Conservation (phyloP, 2,797 vertebrate genomes). For the Diceros bicornis region DNA sequence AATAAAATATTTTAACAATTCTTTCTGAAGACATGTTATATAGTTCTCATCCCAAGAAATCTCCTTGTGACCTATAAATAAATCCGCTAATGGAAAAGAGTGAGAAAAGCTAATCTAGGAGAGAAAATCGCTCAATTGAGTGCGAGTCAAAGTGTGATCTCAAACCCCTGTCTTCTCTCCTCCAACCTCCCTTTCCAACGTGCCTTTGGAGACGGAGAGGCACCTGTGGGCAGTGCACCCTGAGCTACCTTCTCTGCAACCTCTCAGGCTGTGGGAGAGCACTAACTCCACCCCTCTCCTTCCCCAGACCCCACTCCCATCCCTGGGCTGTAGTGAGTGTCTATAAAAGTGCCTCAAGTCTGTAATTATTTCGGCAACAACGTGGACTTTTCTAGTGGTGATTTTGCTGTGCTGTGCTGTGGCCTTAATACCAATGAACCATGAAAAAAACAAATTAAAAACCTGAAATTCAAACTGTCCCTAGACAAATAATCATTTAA, state of each 20-base stretch:
- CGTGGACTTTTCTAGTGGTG: neutral
- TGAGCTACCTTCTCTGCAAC: neutral
- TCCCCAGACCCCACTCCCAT: neutral
- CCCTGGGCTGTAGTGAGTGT: neutral
- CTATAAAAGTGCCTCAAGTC: neutral
- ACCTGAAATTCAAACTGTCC: constrained; percentile 48
- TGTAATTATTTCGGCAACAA: constrained; percentile 24
- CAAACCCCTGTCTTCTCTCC: neutral
- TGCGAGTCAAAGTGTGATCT: neutral
- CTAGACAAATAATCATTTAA: constrained; percentile 13
- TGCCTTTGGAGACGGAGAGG: neutral
- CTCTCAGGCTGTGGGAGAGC: neutral
- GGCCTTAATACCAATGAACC: constrained; percentile 30
- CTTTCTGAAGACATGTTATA: neutral
- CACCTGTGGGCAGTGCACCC: neutral
- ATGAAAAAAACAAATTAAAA: constrained; percentile 10
- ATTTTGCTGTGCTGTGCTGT: neutral
- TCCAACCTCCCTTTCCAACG: neutral
- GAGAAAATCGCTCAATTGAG: neutral
- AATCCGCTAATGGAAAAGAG: neutral
- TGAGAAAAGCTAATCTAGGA: constrained; percentile 2
- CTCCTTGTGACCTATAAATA: constrained; percentile 8
- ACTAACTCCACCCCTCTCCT: neutral
- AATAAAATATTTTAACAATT: constrained; percentile 50
- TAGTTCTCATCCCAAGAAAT: constrained; percentile 9